Evolutionary conservation across 2,888 invertebrate genomes (phyloP), one percentile per base, ranked within the genome.

Genomic region (Hermaeophaga mercurialis): DNA sequence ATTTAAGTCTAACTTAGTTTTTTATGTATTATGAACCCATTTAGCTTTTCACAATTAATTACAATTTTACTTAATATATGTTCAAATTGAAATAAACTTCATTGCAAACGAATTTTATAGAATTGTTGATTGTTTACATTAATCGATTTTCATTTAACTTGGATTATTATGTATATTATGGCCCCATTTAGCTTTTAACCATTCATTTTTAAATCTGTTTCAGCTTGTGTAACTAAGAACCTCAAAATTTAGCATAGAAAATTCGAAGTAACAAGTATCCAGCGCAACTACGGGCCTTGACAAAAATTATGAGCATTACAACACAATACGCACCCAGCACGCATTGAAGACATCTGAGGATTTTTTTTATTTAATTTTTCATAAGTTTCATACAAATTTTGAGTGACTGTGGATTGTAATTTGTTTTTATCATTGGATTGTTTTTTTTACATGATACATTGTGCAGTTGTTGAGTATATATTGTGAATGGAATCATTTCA

Each of bases 311-410:
- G 73, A 73, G 71, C 70, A 72, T 67, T 69, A 81, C 81, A 75
- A 77, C 77, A 82, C 83, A 83, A 87, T 82, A 83, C 85, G 85
- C 85, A 88, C 85, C 85, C 88, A 89, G 89, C 89, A 88, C 88
- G 88, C 89, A 89, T 89, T 89, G 89, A 89, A 86, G 88, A 89
- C 89, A 89, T 89, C 88, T 88, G 88, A 88, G 87, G 87, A 88
- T 86, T 83, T 84, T n/a, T n/a, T 82, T 82, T 83, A 69, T 69
- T 70, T 72, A 69, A 67, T 69, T 70, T 76, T 77, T 75, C 73
- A 61, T 59, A 60, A 72, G 73, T 76, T 76, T 64, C 64, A 64
- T 59, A 70, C 61, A 73, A 76, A 76, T 76, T 77, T 76, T 74
- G 76, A 76, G 77, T 77, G 78, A 77, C 72, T 75, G 76, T 74